These are phyloP conservation scores for Serinus canaria DNA, from an alignment of 2,113 vertebrate species.

Conservation along the genomic window DNA sequence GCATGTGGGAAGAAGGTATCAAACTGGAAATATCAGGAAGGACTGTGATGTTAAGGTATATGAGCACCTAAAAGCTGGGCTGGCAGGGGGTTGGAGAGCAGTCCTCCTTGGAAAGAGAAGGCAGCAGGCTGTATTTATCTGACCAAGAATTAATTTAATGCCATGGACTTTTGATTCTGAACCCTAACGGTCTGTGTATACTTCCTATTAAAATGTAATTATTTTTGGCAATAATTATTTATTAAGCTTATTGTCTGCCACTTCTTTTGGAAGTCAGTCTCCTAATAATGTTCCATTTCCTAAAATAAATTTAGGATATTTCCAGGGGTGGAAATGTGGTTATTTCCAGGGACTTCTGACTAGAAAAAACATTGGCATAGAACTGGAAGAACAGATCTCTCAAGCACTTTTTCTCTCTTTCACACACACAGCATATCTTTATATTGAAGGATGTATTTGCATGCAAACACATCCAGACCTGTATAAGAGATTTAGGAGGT, in stretches of 20 bases:
- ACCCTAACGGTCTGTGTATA: background rate
- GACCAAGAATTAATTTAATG: background rate
- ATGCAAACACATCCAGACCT: background rate
- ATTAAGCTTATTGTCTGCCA: background rate
- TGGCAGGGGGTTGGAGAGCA: background rate
- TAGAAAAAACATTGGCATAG: background rate
- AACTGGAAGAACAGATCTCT: background rate
- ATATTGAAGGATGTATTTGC: background rate
- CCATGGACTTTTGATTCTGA: background rate
- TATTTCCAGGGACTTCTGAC: background rate
- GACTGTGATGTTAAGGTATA: background rate
- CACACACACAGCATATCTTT: background rate
- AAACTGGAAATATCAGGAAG: background rate
- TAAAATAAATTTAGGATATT: background rate
- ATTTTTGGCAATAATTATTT: no score
- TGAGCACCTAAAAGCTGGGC: background rate
- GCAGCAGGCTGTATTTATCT: background rate
- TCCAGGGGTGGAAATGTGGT: background rate
- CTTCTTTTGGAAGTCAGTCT: background rate
- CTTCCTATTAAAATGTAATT: background rate
- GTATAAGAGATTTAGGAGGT: background rate
- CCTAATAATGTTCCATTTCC: background rate
- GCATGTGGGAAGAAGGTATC: background rate
- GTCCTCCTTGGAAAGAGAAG: background rate
- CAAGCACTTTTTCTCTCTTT: background rate